phyloP scores from a whole-genome alignment of 2,797 vertebrate species.

The Microctenopoma steveboyesi region DNA sequence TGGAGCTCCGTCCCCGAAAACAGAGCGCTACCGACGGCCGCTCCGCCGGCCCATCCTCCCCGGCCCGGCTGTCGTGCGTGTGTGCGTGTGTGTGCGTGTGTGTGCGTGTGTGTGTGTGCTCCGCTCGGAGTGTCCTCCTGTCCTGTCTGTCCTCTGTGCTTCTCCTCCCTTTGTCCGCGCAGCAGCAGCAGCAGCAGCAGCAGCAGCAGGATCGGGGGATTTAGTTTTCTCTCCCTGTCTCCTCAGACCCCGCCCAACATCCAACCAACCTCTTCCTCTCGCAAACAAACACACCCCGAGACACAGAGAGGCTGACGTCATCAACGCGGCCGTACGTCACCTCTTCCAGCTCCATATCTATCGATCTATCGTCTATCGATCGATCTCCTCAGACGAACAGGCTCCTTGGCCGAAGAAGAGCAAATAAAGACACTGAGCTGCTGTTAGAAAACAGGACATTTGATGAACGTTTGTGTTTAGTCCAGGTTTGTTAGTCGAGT shows the following conservation, averaged over 20 bases:
- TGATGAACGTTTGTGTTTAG: no score
- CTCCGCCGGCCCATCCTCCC: slow-evolving; percentile 69
- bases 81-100: neutral
- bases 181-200: neutral
- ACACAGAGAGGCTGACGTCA: slow-evolving; percentile 63
- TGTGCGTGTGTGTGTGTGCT: neutral
- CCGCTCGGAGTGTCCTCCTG: neutral
- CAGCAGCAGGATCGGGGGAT: slow-evolving; percentile 11
- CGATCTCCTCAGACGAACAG: neutral
- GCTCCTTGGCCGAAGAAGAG: no score
- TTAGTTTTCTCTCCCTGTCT: slow-evolving; percentile 25
- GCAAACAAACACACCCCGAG: slow-evolving; percentile 70
- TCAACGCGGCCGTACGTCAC: slow-evolving; percentile 43
- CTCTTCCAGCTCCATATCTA: slow-evolving; percentile 35
- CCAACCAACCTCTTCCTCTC: slow-evolving; percentile 69
- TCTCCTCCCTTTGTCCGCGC: slow-evolving; percentile 15
- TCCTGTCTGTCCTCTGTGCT: neutral
- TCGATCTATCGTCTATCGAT: slow-evolving; percentile 19
- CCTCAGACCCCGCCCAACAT: slow-evolving; percentile 71
- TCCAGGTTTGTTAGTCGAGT: no score
- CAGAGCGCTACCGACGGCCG: slow-evolving; percentile 74
- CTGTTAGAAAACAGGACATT: no score
- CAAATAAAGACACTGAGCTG: no score
- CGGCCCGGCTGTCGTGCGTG: slow-evolving; percentile 1
- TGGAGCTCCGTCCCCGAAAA: slow-evolving; percentile 75